Conservation (phyloP, 1,140 invertebrate species). For the Diuraphis noxia region DNA sequence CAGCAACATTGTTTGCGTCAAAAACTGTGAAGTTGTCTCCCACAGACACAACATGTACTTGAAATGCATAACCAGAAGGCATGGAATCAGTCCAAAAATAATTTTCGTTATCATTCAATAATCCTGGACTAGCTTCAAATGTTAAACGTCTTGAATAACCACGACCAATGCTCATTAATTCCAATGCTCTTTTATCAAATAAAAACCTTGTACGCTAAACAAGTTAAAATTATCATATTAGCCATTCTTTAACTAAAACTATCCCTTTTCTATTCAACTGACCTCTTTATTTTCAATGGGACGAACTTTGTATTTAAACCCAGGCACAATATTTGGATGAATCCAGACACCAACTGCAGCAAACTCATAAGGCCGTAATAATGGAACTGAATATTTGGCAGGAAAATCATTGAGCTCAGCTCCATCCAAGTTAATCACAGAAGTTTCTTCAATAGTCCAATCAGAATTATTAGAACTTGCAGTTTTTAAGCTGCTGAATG, state of each 20-base stretch:
- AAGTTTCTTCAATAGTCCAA: conserved; percentile 15
- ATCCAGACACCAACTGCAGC: conserved; percentile 75
- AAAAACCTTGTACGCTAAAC: conserved; percentile 61
- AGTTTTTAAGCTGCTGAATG: conserved; percentile 15
- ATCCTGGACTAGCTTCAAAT: conserved; percentile 68
- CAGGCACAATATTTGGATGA: conserved; percentile 71
- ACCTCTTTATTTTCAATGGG: conserved; percentile 64
- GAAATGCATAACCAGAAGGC: conserved; percentile 74
- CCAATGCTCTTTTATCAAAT: conserved; percentile 68
- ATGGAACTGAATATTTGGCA: conserved; percentile 67
- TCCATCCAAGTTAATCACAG: conserved; percentile 63
- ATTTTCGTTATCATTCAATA: conserved; percentile 70
- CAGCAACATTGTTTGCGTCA: conserved; percentile 67
- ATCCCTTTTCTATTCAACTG: conserved; percentile 57
- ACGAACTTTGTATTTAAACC: conserved; percentile 76
- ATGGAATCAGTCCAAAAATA: conserved; percentile 79
- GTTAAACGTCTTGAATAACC: conserved; percentile 76
- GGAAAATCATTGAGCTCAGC: conserved; percentile 67
- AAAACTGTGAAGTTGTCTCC: conserved; percentile 74
- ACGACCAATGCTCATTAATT: conserved; percentile 71
- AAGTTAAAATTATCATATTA: conserved; percentile 40
- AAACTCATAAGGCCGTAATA: conserved; percentile 68
- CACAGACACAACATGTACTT: conserved; percentile 69
- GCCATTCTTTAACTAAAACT: not conserved
- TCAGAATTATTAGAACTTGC: not conserved